Base-by-base conservation (phyloP, 2,797 vertebrate genomes). In the Chelon auratus region DNA sequence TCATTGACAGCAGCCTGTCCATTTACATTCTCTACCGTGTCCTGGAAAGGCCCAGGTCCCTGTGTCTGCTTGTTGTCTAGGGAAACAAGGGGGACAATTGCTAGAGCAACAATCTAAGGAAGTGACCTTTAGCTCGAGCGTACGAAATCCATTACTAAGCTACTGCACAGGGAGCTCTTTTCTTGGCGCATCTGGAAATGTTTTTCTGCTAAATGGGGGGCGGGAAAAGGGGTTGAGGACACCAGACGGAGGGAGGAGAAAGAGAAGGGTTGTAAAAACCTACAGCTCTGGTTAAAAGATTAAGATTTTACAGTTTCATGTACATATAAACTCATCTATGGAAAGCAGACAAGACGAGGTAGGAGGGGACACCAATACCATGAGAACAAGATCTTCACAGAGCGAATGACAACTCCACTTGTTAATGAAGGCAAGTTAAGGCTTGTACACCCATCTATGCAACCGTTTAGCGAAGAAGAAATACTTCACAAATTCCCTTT, bases 171-270 rank as follows among this genome's bases (percentile, higher is more conserved):
- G 85, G 84, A 89, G 86, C 75, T 77, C 52, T 68, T 81, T 87
- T 58, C 66, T 79, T 66, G 75, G 83, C 84, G 90, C 93, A 94
- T 93, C 92, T 94, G 93, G 91, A 92, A 93, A 83, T 90, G 68
- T 87, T 93, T 94, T 90, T 53, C 78, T 68, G 68, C 42, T 76
- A 83, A 91, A 50, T 75, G 52, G 36, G 77, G 83, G 82, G 76
- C 5, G 26, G 83, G 62, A 42, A 48, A 70, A 20, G 48, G 72
- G 57, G 75, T 30, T 59, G 72, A 77, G 72, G 84, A 81, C 80
- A 82, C 64, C 57, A 80, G 65, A 77, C 62, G 12, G 60, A 63
- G 51, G 77, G 78, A 72, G 71, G 66, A 79, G 67, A 78, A 57
- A 47, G 45, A 83, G 68, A 62, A 47, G 53, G 45, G 63, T 70